These are phyloP conservation scores for Coccyzus lansbergi DNA, from an alignment of 2,797 vertebrate species.

Conservation along the genomic window DNA sequence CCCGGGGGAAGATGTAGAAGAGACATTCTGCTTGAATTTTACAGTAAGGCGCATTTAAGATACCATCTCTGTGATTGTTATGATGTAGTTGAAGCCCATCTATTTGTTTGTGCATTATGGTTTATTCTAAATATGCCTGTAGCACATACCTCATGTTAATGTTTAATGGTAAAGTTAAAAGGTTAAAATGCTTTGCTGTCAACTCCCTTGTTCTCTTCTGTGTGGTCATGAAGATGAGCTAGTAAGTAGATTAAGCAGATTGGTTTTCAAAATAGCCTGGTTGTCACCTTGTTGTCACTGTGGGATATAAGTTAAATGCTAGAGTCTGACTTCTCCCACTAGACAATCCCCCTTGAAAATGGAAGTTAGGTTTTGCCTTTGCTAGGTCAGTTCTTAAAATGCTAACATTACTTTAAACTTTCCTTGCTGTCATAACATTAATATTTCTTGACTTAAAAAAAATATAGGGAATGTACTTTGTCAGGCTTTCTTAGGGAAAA, in stretches of 20 bases:
- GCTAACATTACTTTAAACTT: neutral
- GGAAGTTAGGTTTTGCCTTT: neutral
- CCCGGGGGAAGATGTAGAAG: conserved; percentile 89
- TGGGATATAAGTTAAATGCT: neutral
- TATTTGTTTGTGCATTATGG: neutral
- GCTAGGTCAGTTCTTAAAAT: neutral
- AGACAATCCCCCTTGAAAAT: neutral
- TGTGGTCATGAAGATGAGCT: neutral
- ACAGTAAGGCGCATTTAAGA: conserved; percentile 80
- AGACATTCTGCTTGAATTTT: conserved; percentile 94
- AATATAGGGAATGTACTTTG: no score
- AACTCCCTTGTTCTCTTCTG: neutral
- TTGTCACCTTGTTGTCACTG: neutral
- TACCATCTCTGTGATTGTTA: neutral
- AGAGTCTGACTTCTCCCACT: neutral
- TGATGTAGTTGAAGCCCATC: neutral
- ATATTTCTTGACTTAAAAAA: neutral
- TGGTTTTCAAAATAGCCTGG: neutral
- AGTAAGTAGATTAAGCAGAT: neutral
- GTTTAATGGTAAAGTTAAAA: neutral
- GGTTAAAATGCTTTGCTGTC: neutral
- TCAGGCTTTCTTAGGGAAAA: neutral
- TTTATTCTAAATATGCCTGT: neutral
- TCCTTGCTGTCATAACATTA: neutral
- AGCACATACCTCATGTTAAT: neutral